Base-by-base conservation (phyloP, 2,113 vertebrate genomes). In the Calyptommatus sinebrachiatus region DNA sequence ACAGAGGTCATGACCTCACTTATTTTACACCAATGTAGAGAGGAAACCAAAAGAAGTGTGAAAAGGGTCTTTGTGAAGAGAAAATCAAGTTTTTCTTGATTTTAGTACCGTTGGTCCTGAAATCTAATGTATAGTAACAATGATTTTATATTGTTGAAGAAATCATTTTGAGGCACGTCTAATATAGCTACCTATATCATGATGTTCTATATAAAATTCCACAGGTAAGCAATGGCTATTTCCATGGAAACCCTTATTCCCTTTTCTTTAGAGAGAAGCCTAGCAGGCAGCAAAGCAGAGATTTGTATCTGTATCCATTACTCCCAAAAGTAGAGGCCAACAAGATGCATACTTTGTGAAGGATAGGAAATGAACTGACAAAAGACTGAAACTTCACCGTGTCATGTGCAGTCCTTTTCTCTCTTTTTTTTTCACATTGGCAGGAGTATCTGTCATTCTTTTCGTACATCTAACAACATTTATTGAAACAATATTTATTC, bases 261-360 rank as follows among this genome's bases (percentile, higher is more conserved):
- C 69, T 72, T 72, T 79, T 65, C 60, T 79, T 29, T 28, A 48
- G 21, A 72, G 50, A 79, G 65, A 72, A 79, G 41, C 41, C 69
- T 45, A 72, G 78, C 57, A 79, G 69, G 35, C 57, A 71, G 68
- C 45, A 79, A 78, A 71, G 41, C 35, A 79, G 35, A 79, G 57
- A 79, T 79, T 79, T 79, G 46, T 63, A 65, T 79, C 69, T 63
- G 57, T 79, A 65, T 79, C 69, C 78, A 65, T 72, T 72, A 31
- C 57, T 41, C 69, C 57, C 12, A 71, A 79, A 62, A 79, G 41
- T n/a, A 26, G 77, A 79, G 41, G 77, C 57, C 9, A 22, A 45
- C n/a, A 65, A 61, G 77, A 72, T 62, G 48, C 53, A 69, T 48
- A 28, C 31, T 48, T 71, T 48, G 35, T 50, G 41, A 79, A 63